Evolutionary conservation across 2,113 vertebrate species (phyloP), one percentile per base, ranked within the genome.

Genomic region (Galbula dea): DNA sequence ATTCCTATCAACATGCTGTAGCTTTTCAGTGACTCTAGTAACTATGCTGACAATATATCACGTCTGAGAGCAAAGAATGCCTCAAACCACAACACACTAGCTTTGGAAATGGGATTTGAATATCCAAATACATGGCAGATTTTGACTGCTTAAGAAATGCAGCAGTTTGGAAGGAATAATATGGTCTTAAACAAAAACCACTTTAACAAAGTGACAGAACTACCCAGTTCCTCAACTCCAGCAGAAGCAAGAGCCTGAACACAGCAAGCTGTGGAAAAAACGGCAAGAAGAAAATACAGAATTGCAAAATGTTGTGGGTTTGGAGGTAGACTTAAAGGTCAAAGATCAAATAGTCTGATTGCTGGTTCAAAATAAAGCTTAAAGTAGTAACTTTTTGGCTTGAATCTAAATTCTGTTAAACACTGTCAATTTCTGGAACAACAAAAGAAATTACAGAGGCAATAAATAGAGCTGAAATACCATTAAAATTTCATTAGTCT

Each of bases 401-500:
- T 58, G 13, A 46, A 30, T 51, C 16, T 22, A 51, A 78, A 20
- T 80, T 90, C 88, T 85, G 34, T 83, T 90, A 88, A 92, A 87
- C 34, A 39, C 17, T 80, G 54, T 84, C 83, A 84, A 12, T 55
- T 65, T 92, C 65, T 73, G 81, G 80, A 76, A 86, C 83, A 90
- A 79, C 11, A 15, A 71, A 93, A 93, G 49, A 77, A 89, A 72
- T 71, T 83, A 73, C 51, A 78, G 55, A 61, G 41, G 65, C 24
- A 82, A 74, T 88, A 81, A 85, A 71, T 43, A 88, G 45, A 97
- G 88, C 58, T 61, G 66, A 79, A 52, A 36, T 77, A 85, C 57
- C 86, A 86, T 94, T 95, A 89, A 95, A 80, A 83, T 90, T 93
- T 61, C 34, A 90, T 93, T 92, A 89, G 78, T 48, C 7, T 66